phyloP scores from a whole-genome alignment of 2,113 vertebrate species.

The Syngnathus scovelli region DNA sequence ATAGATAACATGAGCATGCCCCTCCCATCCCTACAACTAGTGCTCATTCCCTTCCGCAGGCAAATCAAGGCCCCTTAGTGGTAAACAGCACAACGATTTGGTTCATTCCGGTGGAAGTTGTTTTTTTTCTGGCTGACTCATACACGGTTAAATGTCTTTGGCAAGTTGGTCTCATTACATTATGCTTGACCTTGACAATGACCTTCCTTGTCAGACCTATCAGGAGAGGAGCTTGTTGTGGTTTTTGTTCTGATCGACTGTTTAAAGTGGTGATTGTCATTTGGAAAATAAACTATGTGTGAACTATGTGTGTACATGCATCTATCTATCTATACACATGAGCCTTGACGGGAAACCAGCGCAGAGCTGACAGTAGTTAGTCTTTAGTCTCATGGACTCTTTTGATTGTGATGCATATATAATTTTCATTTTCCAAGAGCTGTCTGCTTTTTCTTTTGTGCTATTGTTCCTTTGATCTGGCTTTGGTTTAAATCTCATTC shows the following conservation, averaged over 20 bases:
- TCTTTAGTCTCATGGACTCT: slow-evolving; percentile 56
- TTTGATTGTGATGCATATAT: slow-evolving; percentile 84
- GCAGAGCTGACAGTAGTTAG: slow-evolving; percentile 47
- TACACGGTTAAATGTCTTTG: slow-evolving; percentile 34
- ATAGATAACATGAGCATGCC: slow-evolving; percentile 63
- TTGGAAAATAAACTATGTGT: slow-evolving; percentile 40
- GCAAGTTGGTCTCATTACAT: slow-evolving; percentile 41
- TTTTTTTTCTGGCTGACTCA: slow-evolving; percentile 34
- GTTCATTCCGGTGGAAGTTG: slow-evolving; percentile 42
- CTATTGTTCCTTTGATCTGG: slow-evolving; percentile 75
- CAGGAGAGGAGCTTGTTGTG: slow-evolving; percentile 22
- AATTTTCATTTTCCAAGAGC: slow-evolving; percentile 51
- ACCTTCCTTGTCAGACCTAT: slow-evolving; percentile 49
- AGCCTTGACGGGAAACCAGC: slow-evolving; percentile 39
- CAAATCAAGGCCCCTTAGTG: slow-evolving; percentile 43
- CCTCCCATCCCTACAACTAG: background rate
- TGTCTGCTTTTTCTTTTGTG: slow-evolving; percentile 53
- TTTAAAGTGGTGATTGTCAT: slow-evolving; percentile 55
- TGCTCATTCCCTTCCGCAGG: slow-evolving; percentile 28
- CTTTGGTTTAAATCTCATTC: slow-evolving; percentile 81
- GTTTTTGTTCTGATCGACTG: slow-evolving; percentile 37
- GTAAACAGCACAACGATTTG: slow-evolving; percentile 51
- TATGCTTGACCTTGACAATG: slow-evolving; percentile 24
- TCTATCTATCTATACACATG: slow-evolving; percentile 25
- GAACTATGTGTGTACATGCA: slow-evolving; percentile 36